These are phyloP conservation scores for Lates japonicus DNA, from an alignment of 2,797 vertebrate species.

Conservation along the genomic window DNA sequence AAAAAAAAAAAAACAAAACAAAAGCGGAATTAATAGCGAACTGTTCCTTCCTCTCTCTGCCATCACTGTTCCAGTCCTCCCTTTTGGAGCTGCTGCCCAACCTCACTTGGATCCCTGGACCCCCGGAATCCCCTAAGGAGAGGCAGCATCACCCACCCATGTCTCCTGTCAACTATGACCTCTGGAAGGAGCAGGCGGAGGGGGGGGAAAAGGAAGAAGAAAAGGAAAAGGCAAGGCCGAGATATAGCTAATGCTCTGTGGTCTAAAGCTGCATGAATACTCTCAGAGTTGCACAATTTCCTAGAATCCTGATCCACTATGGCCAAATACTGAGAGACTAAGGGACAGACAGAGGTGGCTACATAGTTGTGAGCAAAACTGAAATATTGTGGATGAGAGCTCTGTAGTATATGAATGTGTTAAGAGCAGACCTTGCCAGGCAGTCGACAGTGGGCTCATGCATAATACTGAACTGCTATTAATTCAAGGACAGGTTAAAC, in stretches of 20 bases:
- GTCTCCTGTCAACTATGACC: conserved; percentile 80
- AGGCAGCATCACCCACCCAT: conserved; percentile 69
- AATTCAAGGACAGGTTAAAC: conserved; percentile 74
- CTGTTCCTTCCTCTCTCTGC: conserved; percentile 56
- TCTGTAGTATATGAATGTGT: conserved; percentile 15
- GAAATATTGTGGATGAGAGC: conserved; percentile 30
- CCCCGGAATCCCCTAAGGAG: conserved; percentile 41
- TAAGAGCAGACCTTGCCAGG: conserved; percentile 42
- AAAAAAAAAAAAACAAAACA: conserved; percentile 72
- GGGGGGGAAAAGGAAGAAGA: conserved; percentile 32
- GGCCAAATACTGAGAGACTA: conserved; percentile 49
- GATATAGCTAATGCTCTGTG: conserved; percentile 46
- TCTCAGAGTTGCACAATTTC: conserved; percentile 66
- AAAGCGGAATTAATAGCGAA: conserved; percentile 52
- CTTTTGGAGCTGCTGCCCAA: conserved; percentile 46
- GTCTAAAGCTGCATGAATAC: conserved; percentile 48
- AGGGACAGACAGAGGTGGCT: conserved; percentile 40
- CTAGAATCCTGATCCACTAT: conserved; percentile 59
- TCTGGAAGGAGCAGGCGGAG: conserved; percentile 41
- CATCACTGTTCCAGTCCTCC: conserved; percentile 45
- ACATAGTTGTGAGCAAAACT: conserved; percentile 51
- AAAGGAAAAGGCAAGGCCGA: conserved; percentile 52
- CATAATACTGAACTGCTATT: conserved; percentile 40
- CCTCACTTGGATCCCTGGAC: conserved; percentile 41
- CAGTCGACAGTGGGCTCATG: conserved; percentile 36